A percentile compares a stretch with the other conserved stretches of the same genome.
phyloP scores from a whole-genome alignment of 2,797 vertebrate species.

The Coendou prehensilis region DNA sequence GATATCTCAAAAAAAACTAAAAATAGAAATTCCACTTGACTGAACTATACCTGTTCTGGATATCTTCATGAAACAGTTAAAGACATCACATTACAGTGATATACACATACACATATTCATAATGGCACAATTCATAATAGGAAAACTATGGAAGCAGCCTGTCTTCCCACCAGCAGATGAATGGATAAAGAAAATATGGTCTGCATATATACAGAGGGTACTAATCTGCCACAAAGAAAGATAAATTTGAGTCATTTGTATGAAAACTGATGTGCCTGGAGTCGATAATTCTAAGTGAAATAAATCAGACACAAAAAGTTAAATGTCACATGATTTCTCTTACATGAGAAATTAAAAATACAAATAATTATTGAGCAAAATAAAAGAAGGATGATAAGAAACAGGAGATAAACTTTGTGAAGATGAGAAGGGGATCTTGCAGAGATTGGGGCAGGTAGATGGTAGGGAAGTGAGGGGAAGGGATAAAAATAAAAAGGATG shows the following conservation, averaged over 20 bases:
- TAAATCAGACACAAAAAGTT: background rate
- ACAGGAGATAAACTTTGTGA: background rate
- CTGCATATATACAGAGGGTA: background rate
- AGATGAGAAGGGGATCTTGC: background rate
- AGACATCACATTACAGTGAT: background rate
- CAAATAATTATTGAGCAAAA: background rate
- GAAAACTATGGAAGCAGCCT: background rate
- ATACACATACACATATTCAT: background rate
- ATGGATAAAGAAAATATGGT: background rate
- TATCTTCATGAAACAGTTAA: background rate
- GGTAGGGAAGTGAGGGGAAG: background rate
- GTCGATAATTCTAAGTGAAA: background rate
- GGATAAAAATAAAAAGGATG: background rate
- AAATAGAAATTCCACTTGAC: background rate
- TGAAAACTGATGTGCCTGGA: background rate
- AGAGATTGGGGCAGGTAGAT: background rate
- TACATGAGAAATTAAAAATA: background rate
- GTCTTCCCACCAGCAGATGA: background rate
- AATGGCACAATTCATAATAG: background rate
- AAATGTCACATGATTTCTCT: background rate
- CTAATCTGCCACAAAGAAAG: background rate
- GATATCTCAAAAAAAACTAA: background rate
- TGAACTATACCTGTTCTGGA: background rate
- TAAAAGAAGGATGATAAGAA: background rate
- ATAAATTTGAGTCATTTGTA: background rate